Evolutionary conservation across 2,797 vertebrate species (phyloP).

Genomic region (Malurus leucopterus): DNA sequence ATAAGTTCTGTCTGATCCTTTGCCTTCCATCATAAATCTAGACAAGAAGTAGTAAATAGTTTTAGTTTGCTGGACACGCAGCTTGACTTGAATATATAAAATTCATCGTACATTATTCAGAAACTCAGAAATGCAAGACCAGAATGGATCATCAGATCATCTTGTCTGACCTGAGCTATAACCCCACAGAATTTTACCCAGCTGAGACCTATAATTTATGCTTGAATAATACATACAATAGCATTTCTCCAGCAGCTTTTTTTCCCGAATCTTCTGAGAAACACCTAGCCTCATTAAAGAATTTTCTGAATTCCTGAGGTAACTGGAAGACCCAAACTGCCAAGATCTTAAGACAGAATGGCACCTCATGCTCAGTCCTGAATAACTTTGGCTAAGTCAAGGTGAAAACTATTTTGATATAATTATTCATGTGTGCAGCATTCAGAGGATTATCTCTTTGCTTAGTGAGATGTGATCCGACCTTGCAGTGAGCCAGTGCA

Average conservation of each 20-base stretch:
- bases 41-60: neutral
- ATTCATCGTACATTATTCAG: neutral
- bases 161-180: neutral
- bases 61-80: neutral
- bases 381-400: neutral
- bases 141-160: neutral
- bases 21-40: neutral
- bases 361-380: neutral
- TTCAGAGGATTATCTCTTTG: neutral
- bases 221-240: neutral
- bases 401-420: neutral
- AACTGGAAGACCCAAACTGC: neutral
- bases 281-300: neutral
- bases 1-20: neutral
- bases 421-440: neutral
- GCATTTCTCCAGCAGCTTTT: neutral
- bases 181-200: neutral
- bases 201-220: neutral
- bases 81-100: neutral
- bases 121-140: neutral
- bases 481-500: neutral
- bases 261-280: neutral
- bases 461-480: neutral
- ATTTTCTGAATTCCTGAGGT: neutral
- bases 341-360: neutral